Percentiles rank a stretch among this genome's conserved stretches.
These are phyloP conservation scores for Tricholaema leucomelas DNA, from an alignment of 2,113 vertebrate genomes.

Conservation along the genomic window DNA sequence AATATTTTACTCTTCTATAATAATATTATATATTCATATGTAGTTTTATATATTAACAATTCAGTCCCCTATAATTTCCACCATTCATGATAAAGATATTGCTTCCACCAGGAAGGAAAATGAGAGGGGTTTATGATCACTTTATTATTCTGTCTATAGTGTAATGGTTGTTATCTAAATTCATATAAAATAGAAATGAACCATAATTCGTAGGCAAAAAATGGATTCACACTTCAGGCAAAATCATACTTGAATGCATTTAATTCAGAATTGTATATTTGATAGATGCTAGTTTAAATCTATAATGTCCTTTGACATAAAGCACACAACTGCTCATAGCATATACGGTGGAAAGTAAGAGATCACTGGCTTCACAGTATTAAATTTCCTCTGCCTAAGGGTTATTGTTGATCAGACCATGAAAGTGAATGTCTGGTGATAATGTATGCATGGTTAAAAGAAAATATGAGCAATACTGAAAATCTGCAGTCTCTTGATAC, in stretches of 20 bases:
- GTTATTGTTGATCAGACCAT: slow-evolving; percentile 64
- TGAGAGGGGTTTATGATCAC: not conserved
- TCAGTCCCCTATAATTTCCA: not conserved
- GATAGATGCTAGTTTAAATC: not conserved
- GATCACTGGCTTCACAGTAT: slow-evolving; percentile 56
- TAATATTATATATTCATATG: not conserved
- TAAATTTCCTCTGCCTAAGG: slow-evolving; percentile 65
- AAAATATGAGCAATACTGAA: slow-evolving; percentile 13
- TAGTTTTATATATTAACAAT: not conserved
- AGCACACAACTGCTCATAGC: not conserved
- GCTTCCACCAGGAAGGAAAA: not conserved
- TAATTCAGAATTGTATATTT: slow-evolving; percentile 4
- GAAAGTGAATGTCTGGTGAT: slow-evolving; percentile 50
- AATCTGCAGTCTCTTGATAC: not conserved
- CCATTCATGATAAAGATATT: not conserved
- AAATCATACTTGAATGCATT: not conserved
- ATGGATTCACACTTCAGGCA: not conserved
- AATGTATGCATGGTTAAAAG: slow-evolving; percentile 30
- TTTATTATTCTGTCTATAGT: slow-evolving; percentile 11
- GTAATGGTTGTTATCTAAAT: not conserved
- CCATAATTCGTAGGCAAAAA: not conserved
- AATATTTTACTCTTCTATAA: not conserved
- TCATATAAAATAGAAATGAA: slow-evolving; percentile 6
- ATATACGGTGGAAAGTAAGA: slow-evolving; percentile 26
- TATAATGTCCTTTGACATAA: not conserved